Conservation (phyloP, 2,113 vertebrate species). For the Plectropomus leopardus region DNA sequence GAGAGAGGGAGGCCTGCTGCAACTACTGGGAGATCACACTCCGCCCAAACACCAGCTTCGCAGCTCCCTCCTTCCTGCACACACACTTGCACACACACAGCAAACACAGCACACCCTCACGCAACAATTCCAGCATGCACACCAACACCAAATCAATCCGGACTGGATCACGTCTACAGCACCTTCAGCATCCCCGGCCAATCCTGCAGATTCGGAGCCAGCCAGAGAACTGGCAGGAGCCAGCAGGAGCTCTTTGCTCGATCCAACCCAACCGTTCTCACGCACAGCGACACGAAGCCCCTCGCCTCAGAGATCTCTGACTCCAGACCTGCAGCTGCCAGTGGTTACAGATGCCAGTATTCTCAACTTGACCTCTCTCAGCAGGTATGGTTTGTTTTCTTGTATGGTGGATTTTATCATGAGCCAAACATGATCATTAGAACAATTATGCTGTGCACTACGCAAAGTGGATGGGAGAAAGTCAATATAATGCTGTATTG, state of each 20-base stretch:
- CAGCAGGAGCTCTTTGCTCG: slow-evolving; percentile 85
- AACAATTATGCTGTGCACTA: neutral
- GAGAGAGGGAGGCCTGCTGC: slow-evolving; percentile 89
- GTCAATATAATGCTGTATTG: neutral
- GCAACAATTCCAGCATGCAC: slow-evolving; percentile 81
- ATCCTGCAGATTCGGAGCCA: slow-evolving; percentile 87
- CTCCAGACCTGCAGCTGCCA: slow-evolving; percentile 80
- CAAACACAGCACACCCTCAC: slow-evolving; percentile 67
- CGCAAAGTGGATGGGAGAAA: neutral
- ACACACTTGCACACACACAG: slow-evolving; percentile 62
- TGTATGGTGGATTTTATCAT: neutral
- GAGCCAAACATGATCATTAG: neutral
- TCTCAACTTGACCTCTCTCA: slow-evolving; percentile 83
- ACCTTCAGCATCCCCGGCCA: slow-evolving; percentile 86
- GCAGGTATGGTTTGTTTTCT: slow-evolving; percentile 70
- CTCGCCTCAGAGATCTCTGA: slow-evolving; percentile 79
- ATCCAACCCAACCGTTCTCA: slow-evolving; percentile 86
- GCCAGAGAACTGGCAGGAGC: slow-evolving; percentile 86
- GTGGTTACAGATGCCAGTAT: slow-evolving; percentile 84
- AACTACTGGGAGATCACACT: slow-evolving; percentile 93
- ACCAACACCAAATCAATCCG: slow-evolving; percentile 87
- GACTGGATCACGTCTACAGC: slow-evolving; percentile 91
- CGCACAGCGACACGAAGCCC: slow-evolving; percentile 80
- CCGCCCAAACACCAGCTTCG: slow-evolving; percentile 97
- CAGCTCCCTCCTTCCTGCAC: slow-evolving; percentile 68